Percentiles rank a stretch among this genome's conserved stretches.
Conservation (phyloP, 2,113 vertebrate genomes). For the Bos indicus region DNA sequence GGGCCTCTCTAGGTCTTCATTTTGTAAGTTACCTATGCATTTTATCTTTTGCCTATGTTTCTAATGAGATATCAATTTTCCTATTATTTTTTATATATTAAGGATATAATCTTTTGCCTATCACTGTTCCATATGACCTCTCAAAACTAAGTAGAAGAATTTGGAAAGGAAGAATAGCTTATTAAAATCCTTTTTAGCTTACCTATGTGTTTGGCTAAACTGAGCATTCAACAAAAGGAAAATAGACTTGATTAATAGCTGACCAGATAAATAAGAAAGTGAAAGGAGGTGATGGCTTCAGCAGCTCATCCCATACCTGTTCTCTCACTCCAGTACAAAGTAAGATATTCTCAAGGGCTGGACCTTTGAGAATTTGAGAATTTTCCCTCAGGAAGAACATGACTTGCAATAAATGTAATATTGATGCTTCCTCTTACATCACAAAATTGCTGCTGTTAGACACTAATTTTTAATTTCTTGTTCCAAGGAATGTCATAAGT, state of each 20-base stretch:
- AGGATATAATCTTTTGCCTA: not conserved
- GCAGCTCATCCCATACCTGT: not conserved
- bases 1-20: not conserved
- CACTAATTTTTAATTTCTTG: not conserved
- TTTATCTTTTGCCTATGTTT: not conserved
- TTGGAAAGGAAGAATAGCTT: not conserved
- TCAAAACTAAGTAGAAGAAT: slow-evolving; percentile 21
- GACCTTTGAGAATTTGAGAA: not conserved
- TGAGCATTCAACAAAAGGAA: not conserved
- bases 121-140: not conserved
- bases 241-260: not conserved
- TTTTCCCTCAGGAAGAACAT: not conserved
- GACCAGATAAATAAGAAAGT: not conserved
- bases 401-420: not conserved
- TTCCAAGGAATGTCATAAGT: not conserved
- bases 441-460: not conserved
- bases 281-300: not conserved
- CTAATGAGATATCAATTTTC: not conserved
- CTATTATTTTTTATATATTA: not conserved
- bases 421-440: not conserved
- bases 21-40: not conserved
- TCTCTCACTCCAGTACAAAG: not conserved
- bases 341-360: not conserved
- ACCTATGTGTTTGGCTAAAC: not conserved
- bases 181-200: not conserved